Percentiles rank a stretch among this genome's conserved stretches.
phyloP scores from a whole-genome alignment of 2,888 invertebrate genomes.

The Heliconius cydno region DNA sequence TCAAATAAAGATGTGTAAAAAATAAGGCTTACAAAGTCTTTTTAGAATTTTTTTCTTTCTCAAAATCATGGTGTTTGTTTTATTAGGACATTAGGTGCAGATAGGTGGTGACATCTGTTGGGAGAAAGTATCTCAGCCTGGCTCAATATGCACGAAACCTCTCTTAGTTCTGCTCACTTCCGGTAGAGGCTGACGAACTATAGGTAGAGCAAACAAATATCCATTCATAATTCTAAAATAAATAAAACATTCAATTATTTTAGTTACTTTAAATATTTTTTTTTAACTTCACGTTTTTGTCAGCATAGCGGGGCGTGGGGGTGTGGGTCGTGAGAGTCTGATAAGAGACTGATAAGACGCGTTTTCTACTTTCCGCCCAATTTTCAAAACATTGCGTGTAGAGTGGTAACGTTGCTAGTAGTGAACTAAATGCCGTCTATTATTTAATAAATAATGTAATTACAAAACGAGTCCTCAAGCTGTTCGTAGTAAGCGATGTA shows the following conservation, averaged over 20 bases:
- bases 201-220: neutral
- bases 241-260: too few species aligned
- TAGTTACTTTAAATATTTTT: too few species aligned
- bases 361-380: neutral
- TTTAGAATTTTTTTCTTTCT: too few species aligned
- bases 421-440: neutral
- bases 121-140: too few species aligned
- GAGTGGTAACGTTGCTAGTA: neutral
- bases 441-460: neutral
- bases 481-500: neutral
- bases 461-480: neutral
- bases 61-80: too few species aligned
- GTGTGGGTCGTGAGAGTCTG: too few species aligned
- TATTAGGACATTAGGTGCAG: neutral
- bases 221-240: too few species aligned
- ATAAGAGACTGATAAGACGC: too few species aligned
- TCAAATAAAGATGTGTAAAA: too few species aligned
- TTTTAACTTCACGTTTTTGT: too few species aligned
- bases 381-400: neutral
- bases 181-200: slow-evolving; percentile 1
- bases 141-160: neutral
- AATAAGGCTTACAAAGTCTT: too few species aligned
- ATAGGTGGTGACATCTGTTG: neutral
- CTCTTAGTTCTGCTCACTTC: neutral
- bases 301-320: too few species aligned